Evolutionary conservation across 1,140 invertebrate genomes (phyloP).

Genomic region (Penaeus vannamei): DNA sequence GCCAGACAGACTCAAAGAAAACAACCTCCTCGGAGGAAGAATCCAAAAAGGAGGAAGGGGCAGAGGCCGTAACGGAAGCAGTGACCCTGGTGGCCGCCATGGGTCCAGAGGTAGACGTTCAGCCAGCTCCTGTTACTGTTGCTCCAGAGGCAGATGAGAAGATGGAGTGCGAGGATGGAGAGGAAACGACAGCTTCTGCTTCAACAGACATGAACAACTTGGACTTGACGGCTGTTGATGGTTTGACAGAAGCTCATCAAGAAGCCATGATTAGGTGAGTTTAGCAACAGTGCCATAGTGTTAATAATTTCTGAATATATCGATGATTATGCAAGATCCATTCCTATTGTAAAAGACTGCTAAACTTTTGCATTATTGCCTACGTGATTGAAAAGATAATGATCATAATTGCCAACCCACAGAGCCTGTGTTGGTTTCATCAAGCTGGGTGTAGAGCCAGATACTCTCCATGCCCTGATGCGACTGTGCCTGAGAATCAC

Average conservation of each 20-base stretch:
- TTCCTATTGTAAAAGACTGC: no score
- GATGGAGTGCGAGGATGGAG: constrained; percentile 67
- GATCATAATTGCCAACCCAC: not conserved
- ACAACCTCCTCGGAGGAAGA: constrained; percentile 29
- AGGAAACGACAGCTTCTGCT: constrained; percentile 5
- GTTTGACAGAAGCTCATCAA: constrained; percentile 43
- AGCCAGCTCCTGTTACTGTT: constrained; percentile 35
- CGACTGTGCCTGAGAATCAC: constrained; percentile 83
- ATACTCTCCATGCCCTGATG: constrained; percentile 85
- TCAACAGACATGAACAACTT: constrained; percentile 67
- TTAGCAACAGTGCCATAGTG: no score
- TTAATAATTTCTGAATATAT: no score
- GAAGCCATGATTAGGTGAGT: constrained; percentile 63
- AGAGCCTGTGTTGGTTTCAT: constrained; percentile 82
- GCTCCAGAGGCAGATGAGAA: constrained; percentile 59
- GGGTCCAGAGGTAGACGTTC: not conserved
- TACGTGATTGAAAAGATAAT: no score
- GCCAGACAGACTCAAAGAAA: constrained; percentile 12
- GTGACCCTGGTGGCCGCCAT: not conserved
- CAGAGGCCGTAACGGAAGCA: constrained; percentile 16
- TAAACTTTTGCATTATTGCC: constrained; percentile 22
- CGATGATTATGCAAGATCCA: no score
- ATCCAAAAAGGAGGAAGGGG: not conserved
- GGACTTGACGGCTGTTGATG: constrained; percentile 43
- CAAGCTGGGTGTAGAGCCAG: constrained; percentile 82